These are phyloP conservation scores for Diogma glabrata DNA, from an alignment of 2,888 invertebrate species.

Conservation along the genomic window DNA sequence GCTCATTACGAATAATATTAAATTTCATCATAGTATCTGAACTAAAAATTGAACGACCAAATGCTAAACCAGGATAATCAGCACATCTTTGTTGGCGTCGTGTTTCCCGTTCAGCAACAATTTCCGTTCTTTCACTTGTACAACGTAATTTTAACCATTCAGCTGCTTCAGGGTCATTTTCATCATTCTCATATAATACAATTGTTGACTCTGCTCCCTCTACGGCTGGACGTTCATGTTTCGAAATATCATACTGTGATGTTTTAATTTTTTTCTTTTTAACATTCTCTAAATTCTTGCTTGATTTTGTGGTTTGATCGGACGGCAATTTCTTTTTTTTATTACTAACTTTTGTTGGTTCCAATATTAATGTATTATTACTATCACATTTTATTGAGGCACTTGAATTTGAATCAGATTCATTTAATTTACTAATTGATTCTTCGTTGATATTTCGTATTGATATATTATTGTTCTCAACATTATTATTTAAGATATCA, in stretches of 20 bases:
- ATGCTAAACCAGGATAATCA: constrained; percentile 85
- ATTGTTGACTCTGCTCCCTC: constrained; percentile 38
- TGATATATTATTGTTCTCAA: constrained; percentile 1
- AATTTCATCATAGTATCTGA: constrained; percentile 98
- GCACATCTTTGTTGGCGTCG: constrained; percentile 65
- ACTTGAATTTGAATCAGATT: constrained; percentile 2
- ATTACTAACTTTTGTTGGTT: not conserved
- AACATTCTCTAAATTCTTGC: constrained; percentile 4
- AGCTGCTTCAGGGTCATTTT: constrained; percentile 65
- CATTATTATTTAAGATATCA: constrained; percentile 10
- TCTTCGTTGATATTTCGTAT: constrained; percentile 1
- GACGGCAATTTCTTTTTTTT: constrained; percentile 6
- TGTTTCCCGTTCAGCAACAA: constrained; percentile 73
- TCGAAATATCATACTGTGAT: constrained; percentile 20
- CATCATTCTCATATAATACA: constrained; percentile 42
- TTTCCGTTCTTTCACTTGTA: constrained; percentile 80
- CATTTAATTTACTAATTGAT: constrained; percentile 1
- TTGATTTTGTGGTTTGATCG: constrained; percentile 6
- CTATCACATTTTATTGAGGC: constrained; percentile 8
- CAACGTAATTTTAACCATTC: constrained; percentile 78
- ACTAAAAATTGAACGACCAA: constrained; percentile 85
- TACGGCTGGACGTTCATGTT: constrained; percentile 23
- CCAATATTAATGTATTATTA: not conserved
- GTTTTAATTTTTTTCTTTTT: constrained; percentile 11
- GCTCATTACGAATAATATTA: constrained; percentile 90